Evolutionary conservation across 2,797 vertebrate genomes (phyloP).

Genomic region (Pygocentrus nattereri): DNA sequence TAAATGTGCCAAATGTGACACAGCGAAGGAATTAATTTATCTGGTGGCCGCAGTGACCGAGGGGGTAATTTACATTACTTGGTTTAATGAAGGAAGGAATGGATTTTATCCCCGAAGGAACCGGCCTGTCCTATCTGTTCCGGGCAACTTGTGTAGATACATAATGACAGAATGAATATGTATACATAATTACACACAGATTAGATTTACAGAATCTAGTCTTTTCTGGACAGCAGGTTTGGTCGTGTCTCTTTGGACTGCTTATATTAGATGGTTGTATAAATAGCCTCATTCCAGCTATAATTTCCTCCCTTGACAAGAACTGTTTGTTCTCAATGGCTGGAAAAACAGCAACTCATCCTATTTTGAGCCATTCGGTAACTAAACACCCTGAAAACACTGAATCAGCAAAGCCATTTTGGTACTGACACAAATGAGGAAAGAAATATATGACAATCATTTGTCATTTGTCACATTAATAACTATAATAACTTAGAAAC

Average conservation of each 20-base stretch:
- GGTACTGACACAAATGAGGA: neutral
- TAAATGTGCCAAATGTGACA: neutral
- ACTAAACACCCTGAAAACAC: neutral
- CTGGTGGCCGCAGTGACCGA: neutral
- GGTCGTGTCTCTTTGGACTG: neutral
- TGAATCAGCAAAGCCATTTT: neutral
- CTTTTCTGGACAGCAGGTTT: neutral
- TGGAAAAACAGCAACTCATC: neutral
- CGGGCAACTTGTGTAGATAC: neutral
- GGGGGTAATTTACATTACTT: slow-evolving; percentile 2
- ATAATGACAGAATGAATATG: slow-evolving; percentile 12
- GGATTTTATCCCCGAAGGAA: neutral
- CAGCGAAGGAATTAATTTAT: neutral
- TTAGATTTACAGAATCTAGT: neutral
- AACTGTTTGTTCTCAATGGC: neutral
- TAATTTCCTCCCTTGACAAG: neutral
- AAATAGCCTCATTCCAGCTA: neutral
- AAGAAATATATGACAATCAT: neutral
- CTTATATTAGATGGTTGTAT: neutral
- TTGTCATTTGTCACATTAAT: too few species aligned
- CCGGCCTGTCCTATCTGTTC: neutral
- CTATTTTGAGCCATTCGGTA: slow-evolving; percentile 2
- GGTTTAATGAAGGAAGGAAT: slow-evolving; percentile 25
- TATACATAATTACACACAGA: slow-evolving; percentile 5
- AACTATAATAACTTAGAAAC: too few species aligned